Evolutionary conservation across 2,113 vertebrate genomes (phyloP), one percentile per base, ranked within the genome.

Genomic region (Taxidea taxus): DNA sequence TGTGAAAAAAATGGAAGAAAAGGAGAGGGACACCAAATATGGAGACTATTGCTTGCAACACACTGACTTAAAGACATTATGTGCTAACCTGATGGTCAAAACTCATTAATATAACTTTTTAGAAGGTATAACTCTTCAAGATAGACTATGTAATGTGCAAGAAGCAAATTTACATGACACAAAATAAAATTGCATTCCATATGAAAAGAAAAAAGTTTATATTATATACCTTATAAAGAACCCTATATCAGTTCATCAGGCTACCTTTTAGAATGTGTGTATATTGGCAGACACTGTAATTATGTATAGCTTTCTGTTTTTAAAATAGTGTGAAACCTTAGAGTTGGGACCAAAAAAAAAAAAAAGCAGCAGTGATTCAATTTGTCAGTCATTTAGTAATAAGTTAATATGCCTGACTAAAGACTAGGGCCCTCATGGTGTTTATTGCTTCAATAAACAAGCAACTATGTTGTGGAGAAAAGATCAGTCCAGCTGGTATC

Each of bases 261-360:
- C 12, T 89, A 23, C 4, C 39, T 94, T 96, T 92, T 51, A 81
- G n/a, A 75, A 77, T 93, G 29, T 51, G 25, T 83, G 23, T 42
- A 93, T 47, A 82, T 8, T 95, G 16, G 39, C 77, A 89, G 95
- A 44, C 29, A 75, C 58, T 80, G 42, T 21, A 21, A 97, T 92
- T n/a, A 58, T 83, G 9, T 42, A 27, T 5, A 88, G 18, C 49
- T 90, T 94, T 87, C 34, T 90, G 6, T 47, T 96, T 96, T 56
- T 91, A 83, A 84, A 98, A 87, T 47, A 85, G 27, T 66, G 3
- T 87, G 64, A 87, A 85, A 84, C 42, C 39, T 64, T 95, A 74
- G 54, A 80, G 14, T 86, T 70, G n/a, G 27, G 25, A 95, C 96
- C 60, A 86, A 94, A 95, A 94, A 93, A 86, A 94, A 95, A 94